These are phyloP conservation scores for Holothuria glaberrima DNA, from an alignment of 35 echinoderm and acorn worm species.

Conservation along the genomic window DNA sequence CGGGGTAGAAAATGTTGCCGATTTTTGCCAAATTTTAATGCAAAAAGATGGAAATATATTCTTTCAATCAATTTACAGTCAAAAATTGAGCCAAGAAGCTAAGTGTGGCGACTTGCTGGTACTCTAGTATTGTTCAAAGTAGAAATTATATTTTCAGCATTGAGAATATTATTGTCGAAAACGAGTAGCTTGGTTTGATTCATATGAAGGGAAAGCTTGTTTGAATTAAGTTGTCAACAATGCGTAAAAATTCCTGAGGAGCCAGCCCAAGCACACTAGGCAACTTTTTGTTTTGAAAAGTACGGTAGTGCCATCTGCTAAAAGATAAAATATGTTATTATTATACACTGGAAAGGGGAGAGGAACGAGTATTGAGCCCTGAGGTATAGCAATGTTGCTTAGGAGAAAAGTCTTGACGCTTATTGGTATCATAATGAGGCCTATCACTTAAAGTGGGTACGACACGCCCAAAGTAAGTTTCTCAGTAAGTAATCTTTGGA, in stretches of 20 bases:
- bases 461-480: too few species aligned
- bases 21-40: neutral
- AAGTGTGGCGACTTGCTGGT: too few species aligned
- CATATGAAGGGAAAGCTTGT: neutral
- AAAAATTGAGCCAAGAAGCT: neutral
- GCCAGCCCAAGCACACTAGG: neutral
- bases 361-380: neutral
- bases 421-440: neutral
- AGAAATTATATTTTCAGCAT: too few species aligned
- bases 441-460: too few species aligned
- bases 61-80: neutral
- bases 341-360: neutral
- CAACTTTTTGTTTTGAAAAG: slow-evolving; percentile 3
- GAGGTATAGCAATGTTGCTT: slow-evolving; percentile 2
- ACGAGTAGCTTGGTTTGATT: neutral
- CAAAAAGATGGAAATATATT: neutral
- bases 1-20: too few species aligned
- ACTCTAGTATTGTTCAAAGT: too few species aligned
- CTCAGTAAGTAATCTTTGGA: too few species aligned
- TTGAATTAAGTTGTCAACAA: neutral
- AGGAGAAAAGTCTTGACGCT: neutral
- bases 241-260: neutral
- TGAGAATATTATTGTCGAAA: too few species aligned
- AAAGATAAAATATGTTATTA: slow-evolving; percentile 5
- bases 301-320: neutral